These are phyloP conservation scores for Xestia rhomboidea DNA, from an alignment of 2,888 invertebrate species.

Conservation along the genomic window DNA sequence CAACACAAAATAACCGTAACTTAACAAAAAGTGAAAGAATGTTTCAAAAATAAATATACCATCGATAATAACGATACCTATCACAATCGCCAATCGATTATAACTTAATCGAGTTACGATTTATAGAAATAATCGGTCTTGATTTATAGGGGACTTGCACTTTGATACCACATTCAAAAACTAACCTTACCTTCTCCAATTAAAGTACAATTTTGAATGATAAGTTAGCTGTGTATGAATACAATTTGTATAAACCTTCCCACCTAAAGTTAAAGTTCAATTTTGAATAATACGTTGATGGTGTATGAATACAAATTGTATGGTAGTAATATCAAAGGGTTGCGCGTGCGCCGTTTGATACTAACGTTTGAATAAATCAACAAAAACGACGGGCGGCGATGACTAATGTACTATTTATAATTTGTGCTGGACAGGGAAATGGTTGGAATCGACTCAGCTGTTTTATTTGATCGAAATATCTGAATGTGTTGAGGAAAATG, in stretches of 20 bases:
- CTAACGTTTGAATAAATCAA: constrained; percentile 89
- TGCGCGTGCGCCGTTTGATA: constrained; percentile 84
- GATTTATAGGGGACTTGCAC: constrained; percentile 83
- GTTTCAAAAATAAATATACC: constrained; percentile 66
- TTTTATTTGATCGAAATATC: constrained; percentile 7
- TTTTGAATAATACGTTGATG: constrained; percentile 57
- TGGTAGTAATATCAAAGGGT: constrained; percentile 86
- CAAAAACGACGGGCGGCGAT: constrained; percentile 89
- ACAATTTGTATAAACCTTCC: constrained; percentile 78
- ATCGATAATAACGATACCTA: constrained; percentile 73
- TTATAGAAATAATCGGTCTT: constrained; percentile 90
- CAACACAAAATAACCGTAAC: constrained; percentile 61
- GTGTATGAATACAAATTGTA: constrained; percentile 86
- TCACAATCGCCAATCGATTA: constrained; percentile 86
- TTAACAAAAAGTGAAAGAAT: constrained; percentile 46
- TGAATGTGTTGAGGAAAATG: neutral
- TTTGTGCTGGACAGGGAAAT: constrained; percentile 73
- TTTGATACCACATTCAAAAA: constrained; percentile 53
- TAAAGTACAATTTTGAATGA: constrained; percentile 68
- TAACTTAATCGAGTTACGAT: constrained; percentile 90
- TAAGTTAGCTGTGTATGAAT: constrained; percentile 69
- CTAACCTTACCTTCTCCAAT: constrained; percentile 36
- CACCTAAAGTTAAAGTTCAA: constrained; percentile 52
- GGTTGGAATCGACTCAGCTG: constrained; percentile 65
- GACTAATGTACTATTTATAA: constrained; percentile 85